Base-by-base conservation (phyloP, 1,140 invertebrate genomes). In the Penaeus indicus region DNA sequence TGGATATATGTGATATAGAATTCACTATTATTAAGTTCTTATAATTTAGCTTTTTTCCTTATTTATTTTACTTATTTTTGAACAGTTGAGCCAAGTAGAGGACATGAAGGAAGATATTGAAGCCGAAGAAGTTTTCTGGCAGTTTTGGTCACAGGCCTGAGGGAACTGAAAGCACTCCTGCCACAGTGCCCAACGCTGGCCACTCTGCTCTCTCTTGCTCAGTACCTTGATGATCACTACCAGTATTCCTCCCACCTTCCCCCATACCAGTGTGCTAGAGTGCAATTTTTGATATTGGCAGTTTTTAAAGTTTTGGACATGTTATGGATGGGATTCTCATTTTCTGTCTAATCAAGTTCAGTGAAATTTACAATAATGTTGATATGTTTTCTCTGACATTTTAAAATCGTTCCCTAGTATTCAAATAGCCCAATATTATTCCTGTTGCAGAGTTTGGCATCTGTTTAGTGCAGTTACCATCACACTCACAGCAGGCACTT, bases 141-240 rank as follows among this genome's bases (percentile, higher is more conserved):
- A 61, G 81, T 77, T 4, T 61, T 88, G 18, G 81, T 88, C 3
- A 75, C 8, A 25, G 60, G 22, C 10, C 60, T 88, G n/a, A 84
- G 47, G 42, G n/a, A 64, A 10, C 25, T 84, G 22, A 88, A 84
- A 22, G 32, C 54, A 78, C 47, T 54, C 64, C 27, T 88, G 86
- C 54, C 86, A 88, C 81, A 77, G 80, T 84, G 69, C 84, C 61
- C 86, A 82, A 21, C 67, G 86, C 22, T 42, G 54, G 62, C 82
- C 86, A 16, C 81, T 8, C 69, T 88, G 21, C 25, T 84, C 27
- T 27, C 82, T 8, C n/a, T 88, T 10, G 80, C 86, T n/a, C 54
- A 67, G 16, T 32, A 84, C 21, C 80, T 88, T n/a, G 82, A 84
- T 64, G 61, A 84, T 22, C 54, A 78, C 75, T 88, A 78, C 27